Evolutionary conservation across 2,797 vertebrate genomes (phyloP).

Genomic region (Sphenodon punctatus): DNA sequence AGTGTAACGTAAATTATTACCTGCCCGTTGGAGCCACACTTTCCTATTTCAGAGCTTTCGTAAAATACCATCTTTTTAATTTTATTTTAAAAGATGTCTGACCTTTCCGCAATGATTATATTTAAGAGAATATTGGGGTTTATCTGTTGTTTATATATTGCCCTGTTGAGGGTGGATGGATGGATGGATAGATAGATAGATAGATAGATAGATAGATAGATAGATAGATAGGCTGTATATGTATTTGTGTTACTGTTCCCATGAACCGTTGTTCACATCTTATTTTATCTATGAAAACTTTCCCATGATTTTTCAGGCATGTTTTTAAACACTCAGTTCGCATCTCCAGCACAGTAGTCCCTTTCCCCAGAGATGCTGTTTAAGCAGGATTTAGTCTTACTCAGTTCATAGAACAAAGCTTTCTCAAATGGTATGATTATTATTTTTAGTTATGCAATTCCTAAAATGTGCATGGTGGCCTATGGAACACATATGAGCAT

Average conservation of each 20-base stretch:
- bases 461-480: background rate
- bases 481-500: too few species aligned
- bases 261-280: conserved; percentile 58
- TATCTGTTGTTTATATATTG: conserved; percentile 51
- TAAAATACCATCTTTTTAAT: conserved; percentile 46
- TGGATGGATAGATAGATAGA: too few species aligned
- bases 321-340: conserved; percentile 38
- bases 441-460: background rate
- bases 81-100: conserved; percentile 54
- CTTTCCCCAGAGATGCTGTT: conserved; percentile 22
- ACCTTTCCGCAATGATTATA: conserved; percentile 11
- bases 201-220: background rate
- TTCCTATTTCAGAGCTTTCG: conserved; percentile 11
- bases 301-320: conserved; percentile 38
- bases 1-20: conserved; percentile 59
- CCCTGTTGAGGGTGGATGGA: conserved; percentile 31
- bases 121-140: conserved; percentile 7
- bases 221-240: background rate
- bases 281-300: conserved; percentile 55
- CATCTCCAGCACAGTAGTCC: conserved; percentile 16
- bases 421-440: conserved; percentile 8
- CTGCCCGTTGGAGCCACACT: conserved; percentile 12
- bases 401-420: conserved; percentile 7
- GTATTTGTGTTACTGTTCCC: conserved; percentile 55
- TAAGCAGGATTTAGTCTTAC: conserved; percentile 18